Conservation (phyloP, 2,888 invertebrate species). For the Drosophila suboccidentalis region DNA sequence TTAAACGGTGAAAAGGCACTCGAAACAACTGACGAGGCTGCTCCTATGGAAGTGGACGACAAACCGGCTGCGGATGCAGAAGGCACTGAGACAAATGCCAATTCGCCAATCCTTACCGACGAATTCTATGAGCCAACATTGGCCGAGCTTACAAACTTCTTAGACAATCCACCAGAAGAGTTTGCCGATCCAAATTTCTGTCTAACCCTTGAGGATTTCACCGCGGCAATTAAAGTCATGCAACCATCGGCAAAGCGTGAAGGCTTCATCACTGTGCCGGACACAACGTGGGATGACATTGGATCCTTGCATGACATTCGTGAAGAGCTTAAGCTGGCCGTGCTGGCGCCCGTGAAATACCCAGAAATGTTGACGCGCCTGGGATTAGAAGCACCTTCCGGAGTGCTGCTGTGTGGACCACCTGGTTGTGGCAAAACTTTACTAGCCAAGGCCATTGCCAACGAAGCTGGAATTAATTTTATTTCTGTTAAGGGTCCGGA, state of each 20-base stretch:
- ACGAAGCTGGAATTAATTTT: constrained; percentile 99
- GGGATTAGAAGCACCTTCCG: constrained; percentile 93
- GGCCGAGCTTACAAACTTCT: constrained; percentile 88
- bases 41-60: constrained; percentile 84
- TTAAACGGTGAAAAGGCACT: constrained; percentile 38
- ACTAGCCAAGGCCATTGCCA: constrained; percentile 98
- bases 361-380: constrained; percentile 92
- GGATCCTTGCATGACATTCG: constrained; percentile 96
- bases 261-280: constrained; percentile 98
- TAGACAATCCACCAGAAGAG: constrained; percentile 89
- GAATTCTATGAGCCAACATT: constrained; percentile 83
- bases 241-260: constrained; percentile 98
- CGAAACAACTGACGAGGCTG: neutral
- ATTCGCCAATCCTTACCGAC: constrained; percentile 22
- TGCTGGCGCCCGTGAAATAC: constrained; percentile 96
- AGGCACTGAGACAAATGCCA: constrained; percentile 1
- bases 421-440: constrained; percentile 99
- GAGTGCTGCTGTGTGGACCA: constrained; percentile 97
- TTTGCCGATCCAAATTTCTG: constrained; percentile 89
- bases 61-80: constrained; percentile 71
- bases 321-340: constrained; percentile 95
- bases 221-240: constrained; percentile 91
- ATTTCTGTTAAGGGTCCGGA: constrained; percentile 99
- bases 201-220: constrained; percentile 92
- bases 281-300: constrained; percentile 98